These are phyloP conservation scores for Petroica traversi DNA, from an alignment of 2,113 vertebrate genomes.

Conservation along the genomic window DNA sequence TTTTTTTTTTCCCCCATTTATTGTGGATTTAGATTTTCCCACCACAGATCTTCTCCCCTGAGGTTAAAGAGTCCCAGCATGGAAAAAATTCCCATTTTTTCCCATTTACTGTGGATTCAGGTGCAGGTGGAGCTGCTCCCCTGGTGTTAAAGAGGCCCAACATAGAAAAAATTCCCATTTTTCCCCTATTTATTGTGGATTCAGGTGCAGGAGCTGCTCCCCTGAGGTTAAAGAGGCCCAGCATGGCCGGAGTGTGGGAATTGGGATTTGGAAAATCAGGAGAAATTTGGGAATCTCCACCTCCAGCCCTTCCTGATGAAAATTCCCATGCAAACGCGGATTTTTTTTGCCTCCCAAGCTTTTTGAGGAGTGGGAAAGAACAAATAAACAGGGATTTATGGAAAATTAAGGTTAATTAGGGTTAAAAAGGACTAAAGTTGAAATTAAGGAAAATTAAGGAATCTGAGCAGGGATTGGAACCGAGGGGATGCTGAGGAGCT, in stretches of 20 bases:
- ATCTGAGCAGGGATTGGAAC: neutral
- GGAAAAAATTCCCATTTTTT: no score
- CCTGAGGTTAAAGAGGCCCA: neutral
- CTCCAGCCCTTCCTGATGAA: neutral
- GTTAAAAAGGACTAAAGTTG: no score
- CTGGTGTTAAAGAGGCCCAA: no score
- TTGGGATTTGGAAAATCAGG: neutral
- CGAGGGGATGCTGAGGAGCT: neutral
- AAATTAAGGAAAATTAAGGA: no score
- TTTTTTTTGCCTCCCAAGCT: neutral
- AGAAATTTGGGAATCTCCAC: neutral
- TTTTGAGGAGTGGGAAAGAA: neutral
- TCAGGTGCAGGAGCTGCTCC: neutral
- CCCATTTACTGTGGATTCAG: no score
- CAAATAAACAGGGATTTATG: neutral
- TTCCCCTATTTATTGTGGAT: neutral
- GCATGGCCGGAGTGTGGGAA: rapidly evolving
- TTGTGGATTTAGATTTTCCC: no score
- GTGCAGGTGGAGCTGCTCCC: no score
- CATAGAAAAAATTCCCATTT: no score
- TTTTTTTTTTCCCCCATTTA: no score
- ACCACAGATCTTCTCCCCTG: no score
- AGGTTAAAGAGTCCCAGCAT: no score
- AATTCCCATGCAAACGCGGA: neutral
- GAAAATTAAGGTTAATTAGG: neutral